Conservation (phyloP, 64 coral and sea anemone genomes). For the Montipora cactus region DNA sequence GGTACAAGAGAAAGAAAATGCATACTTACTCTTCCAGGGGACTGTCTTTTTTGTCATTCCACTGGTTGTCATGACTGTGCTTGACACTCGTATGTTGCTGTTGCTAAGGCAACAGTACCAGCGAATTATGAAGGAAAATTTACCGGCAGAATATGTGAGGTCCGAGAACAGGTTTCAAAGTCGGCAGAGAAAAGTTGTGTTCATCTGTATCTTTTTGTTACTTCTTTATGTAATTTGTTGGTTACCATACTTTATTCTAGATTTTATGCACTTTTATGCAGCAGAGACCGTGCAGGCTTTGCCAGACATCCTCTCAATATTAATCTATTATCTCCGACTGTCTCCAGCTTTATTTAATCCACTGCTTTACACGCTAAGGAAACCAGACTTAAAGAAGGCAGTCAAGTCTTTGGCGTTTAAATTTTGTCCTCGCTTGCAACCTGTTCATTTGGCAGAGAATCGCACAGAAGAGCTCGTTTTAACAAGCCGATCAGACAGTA, state of each 20-base stretch:
- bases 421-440: neutral
- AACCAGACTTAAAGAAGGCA: neutral
- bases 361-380: slow-evolving; percentile 24
- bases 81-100: slow-evolving; percentile 55
- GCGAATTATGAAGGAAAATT: slow-evolving; percentile 58
- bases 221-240: slow-evolving; percentile 41
- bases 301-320: neutral
- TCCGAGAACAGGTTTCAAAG: slow-evolving; percentile 41
- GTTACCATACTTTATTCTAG: slow-evolving; percentile 64
- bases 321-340: slow-evolving; percentile 1
- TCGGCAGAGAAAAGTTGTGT: slow-evolving; percentile 29
- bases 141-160: slow-evolving; percentile 37
- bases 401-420: neutral
- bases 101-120: slow-evolving; percentile 28
- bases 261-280: slow-evolving; percentile 3
- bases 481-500: neutral
- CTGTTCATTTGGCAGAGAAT: neutral
- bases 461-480: neutral
- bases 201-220: slow-evolving; percentile 51
- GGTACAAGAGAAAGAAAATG: slow-evolving; percentile 1
- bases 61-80: slow-evolving; percentile 21
- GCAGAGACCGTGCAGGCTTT: neutral
- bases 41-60: slow-evolving; percentile 34
- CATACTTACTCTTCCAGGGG: slow-evolving; percentile 2
- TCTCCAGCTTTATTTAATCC: slow-evolving; percentile 17